phyloP scores from a whole-genome alignment of 2,113 vertebrate species.

The Naja naja region DNA sequence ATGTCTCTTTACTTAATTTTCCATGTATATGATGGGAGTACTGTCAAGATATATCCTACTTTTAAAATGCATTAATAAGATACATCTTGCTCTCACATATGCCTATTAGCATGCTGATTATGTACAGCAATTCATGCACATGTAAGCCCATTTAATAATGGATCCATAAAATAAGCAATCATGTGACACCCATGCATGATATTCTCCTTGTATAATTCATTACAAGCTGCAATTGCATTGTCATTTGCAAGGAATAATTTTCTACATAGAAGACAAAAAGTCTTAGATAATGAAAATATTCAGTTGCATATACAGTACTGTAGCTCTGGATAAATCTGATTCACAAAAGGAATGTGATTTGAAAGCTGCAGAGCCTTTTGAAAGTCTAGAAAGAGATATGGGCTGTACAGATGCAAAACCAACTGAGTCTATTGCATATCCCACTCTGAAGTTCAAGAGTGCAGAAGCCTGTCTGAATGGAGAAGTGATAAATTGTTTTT shows the following conservation, averaged over 20 bases:
- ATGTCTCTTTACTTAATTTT: not conserved
- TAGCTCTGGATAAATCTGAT: not conserved
- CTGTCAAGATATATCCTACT: not conserved
- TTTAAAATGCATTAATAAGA: not conserved
- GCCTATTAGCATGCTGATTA: not conserved
- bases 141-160: not conserved
- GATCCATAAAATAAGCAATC: not conserved
- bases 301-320: too few species aligned
- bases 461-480: not conserved
- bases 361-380: not conserved
- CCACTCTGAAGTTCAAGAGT: not conserved
- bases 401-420: not conserved
- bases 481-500: not conserved
- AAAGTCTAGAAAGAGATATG: not conserved
- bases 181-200: not conserved
- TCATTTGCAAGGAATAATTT: not conserved
- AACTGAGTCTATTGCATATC: not conserved
- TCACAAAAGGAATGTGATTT: not conserved
- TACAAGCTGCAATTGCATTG: not conserved
- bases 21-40: not conserved
- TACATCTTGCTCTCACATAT: not conserved
- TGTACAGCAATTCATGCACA: not conserved
- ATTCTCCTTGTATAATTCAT: not conserved
- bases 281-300: too few species aligned
- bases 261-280: not conserved